These are phyloP conservation scores for Toxotes jaculatrix DNA, from an alignment of 2,113 vertebrate species.

Conservation along the genomic window DNA sequence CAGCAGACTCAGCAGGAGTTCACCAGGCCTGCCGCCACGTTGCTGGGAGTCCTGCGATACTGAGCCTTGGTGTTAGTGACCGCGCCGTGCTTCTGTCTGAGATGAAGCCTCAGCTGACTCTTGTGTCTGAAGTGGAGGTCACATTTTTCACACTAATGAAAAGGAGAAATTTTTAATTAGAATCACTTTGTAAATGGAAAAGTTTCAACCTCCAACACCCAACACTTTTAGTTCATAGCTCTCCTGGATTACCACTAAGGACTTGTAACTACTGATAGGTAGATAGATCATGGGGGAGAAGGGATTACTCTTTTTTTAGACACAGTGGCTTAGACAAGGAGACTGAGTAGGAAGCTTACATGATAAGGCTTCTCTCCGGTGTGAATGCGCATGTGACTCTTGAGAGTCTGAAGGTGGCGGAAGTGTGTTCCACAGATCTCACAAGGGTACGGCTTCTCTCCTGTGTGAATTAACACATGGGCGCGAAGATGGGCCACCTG, in stretches of 20 bases:
- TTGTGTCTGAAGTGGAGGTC: slow-evolving; percentile 99
- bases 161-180: slow-evolving; percentile 1
- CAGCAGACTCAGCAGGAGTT: slow-evolving; percentile 85
- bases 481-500: slow-evolving; percentile 98
- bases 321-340: slow-evolving; percentile 23
- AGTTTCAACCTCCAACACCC: neutral
- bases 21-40: slow-evolving; percentile 81
- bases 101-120: slow-evolving; percentile 96
- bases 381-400: slow-evolving; percentile 97
- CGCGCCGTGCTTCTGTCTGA: slow-evolving; percentile 97
- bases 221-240: neutral
- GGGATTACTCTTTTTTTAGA: slow-evolving; percentile 47
- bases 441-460: slow-evolving; percentile 97
- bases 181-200: neutral
- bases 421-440: slow-evolving; percentile 97
- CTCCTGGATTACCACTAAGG: slow-evolving; percentile 34
- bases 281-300: slow-evolving; percentile 15
- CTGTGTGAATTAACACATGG: slow-evolving; percentile 96
- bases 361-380: slow-evolving; percentile 98
- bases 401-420: slow-evolving; percentile 96
- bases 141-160: slow-evolving; percentile 94
- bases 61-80: slow-evolving; percentile 98
- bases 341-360: slow-evolving; percentile 82
- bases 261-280: slow-evolving; percentile 43
- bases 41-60: slow-evolving; percentile 85